Evolutionary conservation across 2,797 vertebrate genomes (phyloP).

Genomic region (Podarcis siculus): DNA sequence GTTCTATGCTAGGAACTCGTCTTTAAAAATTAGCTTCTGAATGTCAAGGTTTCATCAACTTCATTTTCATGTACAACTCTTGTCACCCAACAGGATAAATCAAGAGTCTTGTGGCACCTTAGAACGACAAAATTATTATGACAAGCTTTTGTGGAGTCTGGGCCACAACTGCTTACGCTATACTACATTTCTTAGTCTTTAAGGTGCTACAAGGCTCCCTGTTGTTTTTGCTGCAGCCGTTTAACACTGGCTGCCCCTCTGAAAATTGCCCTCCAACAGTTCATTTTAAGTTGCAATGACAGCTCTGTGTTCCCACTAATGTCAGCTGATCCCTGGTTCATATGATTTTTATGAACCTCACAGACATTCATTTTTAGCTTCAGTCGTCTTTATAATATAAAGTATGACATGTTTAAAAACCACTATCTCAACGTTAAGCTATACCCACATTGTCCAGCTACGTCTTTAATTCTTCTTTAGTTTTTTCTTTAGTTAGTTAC

Average conservation of each 20-base stretch:
- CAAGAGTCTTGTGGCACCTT: not conserved
- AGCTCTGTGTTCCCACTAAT: not conserved
- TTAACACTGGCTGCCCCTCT: too few species aligned
- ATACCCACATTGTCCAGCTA: too few species aligned
- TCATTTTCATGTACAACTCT: not conserved
- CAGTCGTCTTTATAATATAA: too few species aligned
- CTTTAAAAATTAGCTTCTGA: not conserved
- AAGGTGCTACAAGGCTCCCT: not conserved
- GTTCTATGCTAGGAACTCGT: not conserved
- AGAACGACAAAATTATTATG: not conserved
- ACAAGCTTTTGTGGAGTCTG: not conserved
- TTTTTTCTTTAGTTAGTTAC: too few species aligned
- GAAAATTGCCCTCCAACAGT: not conserved
- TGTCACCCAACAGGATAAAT: not conserved
- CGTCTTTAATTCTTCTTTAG: too few species aligned
- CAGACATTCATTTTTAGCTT: too few species aligned
- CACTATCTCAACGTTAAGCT: too few species aligned
- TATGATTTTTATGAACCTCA: not conserved
- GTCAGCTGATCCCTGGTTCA: not conserved
- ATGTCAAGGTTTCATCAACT: not conserved
- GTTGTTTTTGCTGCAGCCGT: too few species aligned
- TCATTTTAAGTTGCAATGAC: not conserved
- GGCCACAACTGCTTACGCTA: not conserved
- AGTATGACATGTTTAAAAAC: too few species aligned
- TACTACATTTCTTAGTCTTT: not conserved